Evolutionary conservation across 2,888 invertebrate species (phyloP), one percentile per base, ranked within the genome.

Genomic region (Apamea crenata): DNA sequence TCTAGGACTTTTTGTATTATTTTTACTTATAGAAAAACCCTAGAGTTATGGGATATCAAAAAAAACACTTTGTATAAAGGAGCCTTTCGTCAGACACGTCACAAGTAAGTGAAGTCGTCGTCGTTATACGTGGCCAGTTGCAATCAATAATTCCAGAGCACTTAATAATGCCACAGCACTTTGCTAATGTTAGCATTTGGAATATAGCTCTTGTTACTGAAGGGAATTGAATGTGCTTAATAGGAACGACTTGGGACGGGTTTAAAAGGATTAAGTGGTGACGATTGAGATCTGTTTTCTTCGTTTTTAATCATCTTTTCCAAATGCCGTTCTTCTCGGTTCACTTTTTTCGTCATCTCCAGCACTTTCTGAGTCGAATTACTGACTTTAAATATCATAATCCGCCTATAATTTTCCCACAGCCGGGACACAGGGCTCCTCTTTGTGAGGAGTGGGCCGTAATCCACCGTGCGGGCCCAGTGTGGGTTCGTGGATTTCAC

Each of bases 91-190:
- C 14, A 29, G 21, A 67, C 50, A 81, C 16, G 67, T 36, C 50
- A 73, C 6, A 16, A 16, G 5, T 25, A 25, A 68, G 2, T 12
- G 25, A 53, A 4, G 18, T 32, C 25, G 18, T 18, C 5, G 4
- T 47, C 12, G 16, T 56, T 63, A 68, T 29, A 80, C 59, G 63
- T 59, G n/a, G n/a, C 67, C 47, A 7, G 16, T 50, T 32, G n/a
- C 80, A 84, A 25, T 82, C 44, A 80, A 69, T 77, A 69, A 81
- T 78, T 61, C 67, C 67, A n/a, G 21, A 71, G 53, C 80, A 80
- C 18, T 82, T 73, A 69, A 65, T 83, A 69, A 69, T 77, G 61
- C 67, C 36, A 36, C 1, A 63, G 36, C 84, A 53, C 84, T 78
- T 78, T 47, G 70, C 44, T 29, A 53, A 59, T 71, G 79, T 14